Evolutionary conservation across 2,888 invertebrate species (phyloP).

Genomic region (Trichogramma dendrolimi): DNA sequence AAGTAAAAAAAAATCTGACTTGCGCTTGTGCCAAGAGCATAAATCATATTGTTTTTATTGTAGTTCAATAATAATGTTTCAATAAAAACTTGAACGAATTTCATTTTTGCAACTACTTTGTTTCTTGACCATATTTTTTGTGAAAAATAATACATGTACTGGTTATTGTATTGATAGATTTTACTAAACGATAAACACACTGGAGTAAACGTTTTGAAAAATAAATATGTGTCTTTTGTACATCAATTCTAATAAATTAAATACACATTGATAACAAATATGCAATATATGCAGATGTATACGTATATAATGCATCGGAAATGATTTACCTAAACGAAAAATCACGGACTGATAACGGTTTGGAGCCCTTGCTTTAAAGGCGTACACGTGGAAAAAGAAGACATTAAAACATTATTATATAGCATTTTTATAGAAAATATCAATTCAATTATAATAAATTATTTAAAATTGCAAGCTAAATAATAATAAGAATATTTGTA

Average conservation of each 20-base stretch:
- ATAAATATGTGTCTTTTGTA: slow-evolving; percentile 1
- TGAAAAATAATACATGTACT: no score
- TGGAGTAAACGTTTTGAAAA: slow-evolving; percentile 26
- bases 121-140: no score
- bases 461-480: slow-evolving; percentile 11
- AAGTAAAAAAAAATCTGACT: no score
- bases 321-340: slow-evolving; percentile 51
- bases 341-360: slow-evolving; percentile 50
- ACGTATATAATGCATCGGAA: slow-evolving; percentile 1
- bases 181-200: slow-evolving; percentile 13
- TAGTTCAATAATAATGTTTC: no score
- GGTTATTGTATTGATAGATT: background rate
- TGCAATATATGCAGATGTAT: slow-evolving; percentile 5
- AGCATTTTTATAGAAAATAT: background rate
- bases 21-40: no score
- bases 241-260: slow-evolving; percentile 26
- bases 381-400: slow-evolving; percentile 13
- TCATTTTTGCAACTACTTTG: no score
- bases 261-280: slow-evolving; percentile 18
- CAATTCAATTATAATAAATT: no score
- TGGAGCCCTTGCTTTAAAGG: slow-evolving; percentile 46
- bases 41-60: no score
- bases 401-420: slow-evolving; percentile 20
- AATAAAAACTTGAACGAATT: no score
- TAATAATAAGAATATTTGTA: background rate